Evolutionary conservation across 2,888 invertebrate species (phyloP).

Genomic region (Andrena bicolor): DNA sequence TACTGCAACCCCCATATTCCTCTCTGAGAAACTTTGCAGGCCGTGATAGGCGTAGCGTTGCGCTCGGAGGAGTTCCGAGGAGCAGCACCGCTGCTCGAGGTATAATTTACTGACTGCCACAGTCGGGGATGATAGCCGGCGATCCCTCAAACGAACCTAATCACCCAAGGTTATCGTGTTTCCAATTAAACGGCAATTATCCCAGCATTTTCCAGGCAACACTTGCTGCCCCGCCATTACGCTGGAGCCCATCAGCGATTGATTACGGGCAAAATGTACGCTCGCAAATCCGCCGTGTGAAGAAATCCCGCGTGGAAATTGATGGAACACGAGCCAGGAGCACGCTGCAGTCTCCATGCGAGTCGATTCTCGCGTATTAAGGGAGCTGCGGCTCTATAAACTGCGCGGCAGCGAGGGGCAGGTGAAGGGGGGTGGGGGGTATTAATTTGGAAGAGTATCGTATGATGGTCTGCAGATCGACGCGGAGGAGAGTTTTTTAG

Average conservation of each 20-base stretch:
- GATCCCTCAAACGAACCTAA: conserved; percentile 66
- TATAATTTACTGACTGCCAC: conserved; percentile 42
- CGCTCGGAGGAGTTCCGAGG: neutral
- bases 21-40: too few relatives aligned
- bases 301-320: conserved; percentile 38
- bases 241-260: conserved; percentile 63
- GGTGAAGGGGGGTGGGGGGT: neutral
- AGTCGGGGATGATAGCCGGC: conserved; percentile 18
- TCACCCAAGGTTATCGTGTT: conserved; percentile 69
- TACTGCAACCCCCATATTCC: too few relatives aligned
- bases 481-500: too few relatives aligned
- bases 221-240: conserved; percentile 68
- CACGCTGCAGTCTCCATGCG: conserved; percentile 13
- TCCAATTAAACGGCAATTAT: conserved; percentile 77
- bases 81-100: neutral
- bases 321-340: conserved; percentile 25
- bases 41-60: neutral
- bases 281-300: conserved; percentile 22
- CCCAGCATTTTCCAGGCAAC: conserved; percentile 67
- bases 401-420: neutral
- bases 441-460: neutral
- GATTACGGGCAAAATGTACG: conserved; percentile 59
- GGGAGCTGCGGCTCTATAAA: neutral
- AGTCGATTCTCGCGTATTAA: neutral
- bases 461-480: too few relatives aligned